Conservation (phyloP, 2,113 vertebrate species). For the Meriones unguiculatus region DNA sequence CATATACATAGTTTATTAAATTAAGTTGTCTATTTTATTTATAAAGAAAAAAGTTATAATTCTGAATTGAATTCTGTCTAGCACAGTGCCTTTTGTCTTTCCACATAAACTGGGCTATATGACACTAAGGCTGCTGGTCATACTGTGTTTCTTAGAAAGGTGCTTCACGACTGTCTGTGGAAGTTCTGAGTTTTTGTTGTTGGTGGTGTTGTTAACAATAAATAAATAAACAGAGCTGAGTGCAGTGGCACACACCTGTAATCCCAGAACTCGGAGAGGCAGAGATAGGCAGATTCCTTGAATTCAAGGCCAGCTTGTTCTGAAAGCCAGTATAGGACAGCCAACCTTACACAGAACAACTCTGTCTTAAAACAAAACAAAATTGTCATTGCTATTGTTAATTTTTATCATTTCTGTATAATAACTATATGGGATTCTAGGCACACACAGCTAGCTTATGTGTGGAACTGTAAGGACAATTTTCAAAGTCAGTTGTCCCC, state of each 20-base stretch:
- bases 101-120: not conserved
- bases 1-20: not conserved
- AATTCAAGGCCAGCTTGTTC: too few relatives aligned
- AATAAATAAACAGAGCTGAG: too few relatives aligned
- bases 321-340: too few relatives aligned
- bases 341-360: too few relatives aligned
- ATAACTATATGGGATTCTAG: not conserved
- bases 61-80: not conserved
- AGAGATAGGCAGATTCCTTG: too few relatives aligned
- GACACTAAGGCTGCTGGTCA: not conserved
- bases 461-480: not conserved
- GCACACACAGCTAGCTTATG: not conserved
- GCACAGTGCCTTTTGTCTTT: not conserved
- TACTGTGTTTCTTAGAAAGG: not conserved
- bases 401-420: not conserved
- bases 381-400: too few relatives aligned
- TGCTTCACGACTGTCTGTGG: not conserved
- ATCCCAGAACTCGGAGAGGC: too few relatives aligned
- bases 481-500: rapidly evolving
- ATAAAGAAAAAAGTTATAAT: not conserved
- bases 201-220: too few relatives aligned
- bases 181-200: not conserved
- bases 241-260: too few relatives aligned
- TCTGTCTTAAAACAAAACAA: too few relatives aligned
- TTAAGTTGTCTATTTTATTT: not conserved